phyloP scores from a whole-genome alignment of 2,888 invertebrate genomes.

The Liodrosophila aerea region DNA sequence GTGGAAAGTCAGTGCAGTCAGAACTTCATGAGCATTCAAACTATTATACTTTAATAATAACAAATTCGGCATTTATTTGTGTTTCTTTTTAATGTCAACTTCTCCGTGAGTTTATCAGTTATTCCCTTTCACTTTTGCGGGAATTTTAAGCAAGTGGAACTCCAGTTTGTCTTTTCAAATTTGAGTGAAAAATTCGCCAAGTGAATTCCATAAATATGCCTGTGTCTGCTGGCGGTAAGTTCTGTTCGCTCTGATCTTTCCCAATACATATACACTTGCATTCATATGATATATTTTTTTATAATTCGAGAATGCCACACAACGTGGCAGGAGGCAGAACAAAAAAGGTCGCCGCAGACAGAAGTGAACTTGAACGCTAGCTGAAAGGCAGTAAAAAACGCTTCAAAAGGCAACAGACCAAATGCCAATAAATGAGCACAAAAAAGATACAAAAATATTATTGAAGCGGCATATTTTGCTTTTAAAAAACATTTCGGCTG shows the following conservation, averaged over 20 bases:
- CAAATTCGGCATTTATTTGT: neutral
- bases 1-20: no score
- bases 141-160: constrained; percentile 33
- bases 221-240: constrained; percentile 43
- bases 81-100: neutral
- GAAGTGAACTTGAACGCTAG: constrained; percentile 39
- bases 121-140: constrained; percentile 11
- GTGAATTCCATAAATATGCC: constrained; percentile 58
- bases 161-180: neutral
- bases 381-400: constrained; percentile 38
- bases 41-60: no score
- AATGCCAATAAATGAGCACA: constrained; percentile 65
- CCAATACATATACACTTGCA: constrained; percentile 27
- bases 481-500: constrained; percentile 48
- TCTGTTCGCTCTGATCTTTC: constrained; percentile 41
- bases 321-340: constrained; percentile 46
- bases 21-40: no score
- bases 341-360: constrained; percentile 37
- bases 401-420: constrained; percentile 48
- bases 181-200: constrained; percentile 24
- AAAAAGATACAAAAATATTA: constrained; percentile 29
- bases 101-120: neutral
- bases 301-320: constrained; percentile 58
- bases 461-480: constrained; percentile 67
- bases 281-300: constrained; percentile 13